These are phyloP conservation scores for Phytoseiulus persimilis DNA, from an alignment of 2,888 invertebrate species.

Conservation along the genomic window DNA sequence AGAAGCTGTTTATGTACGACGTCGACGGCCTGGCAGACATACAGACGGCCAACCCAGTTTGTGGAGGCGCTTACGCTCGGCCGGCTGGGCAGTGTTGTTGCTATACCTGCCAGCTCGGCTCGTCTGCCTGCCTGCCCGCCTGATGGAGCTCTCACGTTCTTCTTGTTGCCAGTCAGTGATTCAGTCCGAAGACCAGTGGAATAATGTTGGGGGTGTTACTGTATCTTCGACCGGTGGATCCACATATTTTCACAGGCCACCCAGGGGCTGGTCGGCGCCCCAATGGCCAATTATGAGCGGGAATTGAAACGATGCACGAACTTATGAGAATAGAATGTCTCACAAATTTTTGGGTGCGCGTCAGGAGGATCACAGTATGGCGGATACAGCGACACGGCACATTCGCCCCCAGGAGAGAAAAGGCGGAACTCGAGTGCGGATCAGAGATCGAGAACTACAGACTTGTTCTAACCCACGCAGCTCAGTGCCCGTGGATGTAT, in stretches of 20 bases:
- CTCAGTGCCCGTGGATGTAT: too few species aligned
- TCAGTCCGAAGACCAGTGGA: neutral
- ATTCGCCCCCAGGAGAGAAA: neutral
- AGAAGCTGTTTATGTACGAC: constrained; percentile 5
- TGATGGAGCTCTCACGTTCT: neutral
- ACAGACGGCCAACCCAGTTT: neutral
- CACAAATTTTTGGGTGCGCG: neutral
- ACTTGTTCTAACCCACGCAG: too few species aligned
- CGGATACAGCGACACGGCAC: too few species aligned
- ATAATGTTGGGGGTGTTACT: constrained; percentile 5
- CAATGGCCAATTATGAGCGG: neutral
- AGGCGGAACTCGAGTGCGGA: neutral
- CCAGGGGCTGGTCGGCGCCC: constrained; percentile 5
- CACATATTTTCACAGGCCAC: neutral
- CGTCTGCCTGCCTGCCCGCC: neutral
- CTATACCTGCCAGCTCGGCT: neutral
- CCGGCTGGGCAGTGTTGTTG: neutral
- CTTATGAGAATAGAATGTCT: neutral
- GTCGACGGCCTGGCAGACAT: neutral
- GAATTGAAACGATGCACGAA: neutral
- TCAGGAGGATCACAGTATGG: neutral
- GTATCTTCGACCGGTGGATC: neutral
- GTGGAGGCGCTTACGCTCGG: neutral
- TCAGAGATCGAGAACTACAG: neutral
- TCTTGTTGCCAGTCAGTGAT: neutral